A percentile compares a stretch with the other conserved stretches of the same genome.
These are phyloP conservation scores for Lichenostomus cassidix DNA, from an alignment of 2,113 vertebrate species.

Conservation along the genomic window DNA sequence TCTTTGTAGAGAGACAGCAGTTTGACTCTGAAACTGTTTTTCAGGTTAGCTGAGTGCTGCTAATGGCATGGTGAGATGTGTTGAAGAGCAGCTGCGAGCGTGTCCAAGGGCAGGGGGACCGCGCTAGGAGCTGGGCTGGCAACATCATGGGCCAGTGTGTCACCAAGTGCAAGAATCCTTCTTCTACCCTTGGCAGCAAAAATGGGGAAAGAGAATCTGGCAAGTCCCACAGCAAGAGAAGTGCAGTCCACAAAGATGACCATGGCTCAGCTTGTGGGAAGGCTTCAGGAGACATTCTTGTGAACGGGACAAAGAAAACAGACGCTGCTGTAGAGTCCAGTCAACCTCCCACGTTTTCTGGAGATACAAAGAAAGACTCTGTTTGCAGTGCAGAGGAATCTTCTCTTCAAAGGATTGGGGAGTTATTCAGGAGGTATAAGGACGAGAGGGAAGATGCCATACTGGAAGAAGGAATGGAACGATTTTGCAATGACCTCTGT, in stretches of 20 bases:
- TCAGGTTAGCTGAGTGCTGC: slow-evolving; percentile 64
- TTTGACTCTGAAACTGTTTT: slow-evolving; percentile 49
- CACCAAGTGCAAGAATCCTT: slow-evolving; percentile 99
- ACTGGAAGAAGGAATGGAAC: slow-evolving; percentile 98
- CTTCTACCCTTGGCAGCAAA: slow-evolving; percentile 97
- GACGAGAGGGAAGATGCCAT: slow-evolving; percentile 95
- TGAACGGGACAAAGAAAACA: slow-evolving; percentile 91
- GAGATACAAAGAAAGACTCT: slow-evolving; percentile 79
- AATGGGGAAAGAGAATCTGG: slow-evolving; percentile 92
- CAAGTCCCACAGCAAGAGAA: slow-evolving; percentile 89
- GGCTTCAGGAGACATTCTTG: slow-evolving; percentile 83
- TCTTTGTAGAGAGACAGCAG: background rate
- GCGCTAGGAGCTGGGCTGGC: slow-evolving; percentile 69
- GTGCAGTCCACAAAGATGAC: slow-evolving; percentile 86
- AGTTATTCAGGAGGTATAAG: slow-evolving; percentile 92
- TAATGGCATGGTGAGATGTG: slow-evolving; percentile 91
- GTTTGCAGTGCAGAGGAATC: slow-evolving; percentile 80
- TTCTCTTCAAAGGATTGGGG: slow-evolving; percentile 85
- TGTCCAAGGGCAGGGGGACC: slow-evolving; percentile 78
- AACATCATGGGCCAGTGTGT: slow-evolving; percentile 98
- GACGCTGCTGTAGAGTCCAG: slow-evolving; percentile 83
- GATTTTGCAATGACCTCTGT: slow-evolving; percentile 94
- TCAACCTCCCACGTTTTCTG: slow-evolving; percentile 70
- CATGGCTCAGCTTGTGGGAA: slow-evolving; percentile 77
- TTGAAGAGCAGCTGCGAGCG: slow-evolving; percentile 78